These are phyloP conservation scores for Hemicordylus capensis DNA, from an alignment of 2,113 vertebrate genomes.

Conservation along the genomic window DNA sequence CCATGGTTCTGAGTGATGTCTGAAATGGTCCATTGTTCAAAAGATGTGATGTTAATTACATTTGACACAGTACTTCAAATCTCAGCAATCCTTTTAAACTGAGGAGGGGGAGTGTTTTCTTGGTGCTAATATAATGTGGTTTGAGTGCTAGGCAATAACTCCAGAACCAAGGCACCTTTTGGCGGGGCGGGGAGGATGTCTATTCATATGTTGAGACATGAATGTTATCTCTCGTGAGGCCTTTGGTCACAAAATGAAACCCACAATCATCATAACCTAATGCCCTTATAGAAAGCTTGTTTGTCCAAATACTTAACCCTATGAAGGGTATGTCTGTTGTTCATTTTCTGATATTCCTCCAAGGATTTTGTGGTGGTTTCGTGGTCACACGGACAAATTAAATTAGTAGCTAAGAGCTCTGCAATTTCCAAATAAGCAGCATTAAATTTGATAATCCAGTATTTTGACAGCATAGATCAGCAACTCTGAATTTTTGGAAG, in stretches of 20 bases:
- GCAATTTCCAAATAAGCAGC: conserved; percentile 1
- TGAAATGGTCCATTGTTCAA: too few relatives aligned
- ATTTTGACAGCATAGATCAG: not conserved
- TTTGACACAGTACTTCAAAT: not conserved
- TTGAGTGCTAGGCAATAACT: not conserved
- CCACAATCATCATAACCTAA: not conserved
- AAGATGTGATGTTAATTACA: not conserved
- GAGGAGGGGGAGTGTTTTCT: too few relatives aligned
- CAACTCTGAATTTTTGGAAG: not conserved
- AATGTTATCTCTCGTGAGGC: not conserved
- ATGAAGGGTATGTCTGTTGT: not conserved
- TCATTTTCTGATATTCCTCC: not conserved
- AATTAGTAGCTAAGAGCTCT: not conserved
- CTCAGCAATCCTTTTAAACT: too few relatives aligned
- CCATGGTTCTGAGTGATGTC: too few relatives aligned
- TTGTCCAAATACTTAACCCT: not conserved
- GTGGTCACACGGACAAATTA: not conserved
- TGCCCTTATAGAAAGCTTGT: not conserved
- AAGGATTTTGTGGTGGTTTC: not conserved
- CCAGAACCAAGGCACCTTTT: too few relatives aligned
- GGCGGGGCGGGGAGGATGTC: not conserved
- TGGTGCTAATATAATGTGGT: not conserved
- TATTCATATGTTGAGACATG: not conserved
- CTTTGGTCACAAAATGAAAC: not conserved
- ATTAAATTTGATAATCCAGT: conserved; percentile 15